Base-by-base conservation (phyloP, 2,113 vertebrate species). In the Pipra filicauda region DNA sequence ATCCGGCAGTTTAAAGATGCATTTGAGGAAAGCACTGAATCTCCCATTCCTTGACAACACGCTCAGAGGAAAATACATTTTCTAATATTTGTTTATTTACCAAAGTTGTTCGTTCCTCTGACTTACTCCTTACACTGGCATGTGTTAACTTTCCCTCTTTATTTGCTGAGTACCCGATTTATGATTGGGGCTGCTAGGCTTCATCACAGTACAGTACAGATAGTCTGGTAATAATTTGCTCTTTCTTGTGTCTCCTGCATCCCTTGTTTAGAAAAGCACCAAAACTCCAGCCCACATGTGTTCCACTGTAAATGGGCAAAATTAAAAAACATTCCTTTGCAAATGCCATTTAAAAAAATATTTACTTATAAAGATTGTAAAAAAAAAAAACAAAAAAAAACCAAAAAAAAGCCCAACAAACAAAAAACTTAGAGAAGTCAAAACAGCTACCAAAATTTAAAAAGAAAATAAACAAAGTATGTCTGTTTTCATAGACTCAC, bases 61-160 rank as follows among this genome's bases (percentile, higher is more conserved):
- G 28, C 24, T 26, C 58, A 79, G 61, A 87, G 52, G 46, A 85
- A 89, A 94, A 81, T 6, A 62, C 15, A 66, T 91, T 82, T 89
- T 81, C 23, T 61, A 87, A 4, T 82, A 78, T 66, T 88, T 92
- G 30, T 82, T 95, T 92, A 70, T 82, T 96, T 91, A 82, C 33
- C 2, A 5, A 76, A 88, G 71, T 39, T 82, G n/a, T n/a, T 75
- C 52, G 52, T 84, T 87, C 67, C 51, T 80, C 78, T 76, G 64
- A 88, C 88, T 72, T 59, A 79, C 8, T 83, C 66, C 71, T 91
- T 88, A 82, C 30, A 57, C 20, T 61, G 49, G 15, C 35, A 31
- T 33, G 23, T n/a, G 46, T 76, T 88, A 73, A 30, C 23, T 73
- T 82, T 75, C 88, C 49, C 82, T 93, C 70, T 85, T 64, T 58